Evolutionary conservation across 2,797 vertebrate genomes (phyloP).

Genomic region (Ara ararauna): DNA sequence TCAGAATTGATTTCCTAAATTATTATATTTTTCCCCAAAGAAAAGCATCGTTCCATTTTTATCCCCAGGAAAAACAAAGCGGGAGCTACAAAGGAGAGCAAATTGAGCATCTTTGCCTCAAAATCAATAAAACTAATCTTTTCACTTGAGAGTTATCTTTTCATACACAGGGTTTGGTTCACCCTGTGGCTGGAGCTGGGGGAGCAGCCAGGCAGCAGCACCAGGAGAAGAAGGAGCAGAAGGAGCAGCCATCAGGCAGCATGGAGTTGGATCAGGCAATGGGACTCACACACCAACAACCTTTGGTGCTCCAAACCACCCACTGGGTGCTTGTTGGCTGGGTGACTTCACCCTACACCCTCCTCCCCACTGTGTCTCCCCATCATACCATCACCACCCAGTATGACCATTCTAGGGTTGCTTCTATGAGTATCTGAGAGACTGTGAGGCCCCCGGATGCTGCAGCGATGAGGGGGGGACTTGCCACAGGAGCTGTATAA

Average conservation of each 20-base stretch:
- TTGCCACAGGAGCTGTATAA: not conserved
- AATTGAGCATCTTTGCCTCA: not conserved
- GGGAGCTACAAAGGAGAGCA: not conserved
- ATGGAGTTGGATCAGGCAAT: not conserved
- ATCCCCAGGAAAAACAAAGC: not conserved
- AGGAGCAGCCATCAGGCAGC: not conserved
- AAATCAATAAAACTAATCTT: not conserved
- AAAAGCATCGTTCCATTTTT: not conserved
- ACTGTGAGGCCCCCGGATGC: not conserved
- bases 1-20: not conserved
- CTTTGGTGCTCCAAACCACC: not conserved
- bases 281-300: not conserved
- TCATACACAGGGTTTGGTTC: not conserved
- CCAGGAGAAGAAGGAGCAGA: not conserved
- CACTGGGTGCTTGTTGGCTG: fast-evolving
- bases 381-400: not conserved
- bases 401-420: not conserved
- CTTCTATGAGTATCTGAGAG: not conserved
- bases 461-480: not conserved
- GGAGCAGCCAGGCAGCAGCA: not conserved
- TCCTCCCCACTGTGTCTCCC: not conserved
- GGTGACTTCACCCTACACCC: not conserved
- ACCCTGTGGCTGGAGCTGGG: fast-evolving
- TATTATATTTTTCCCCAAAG: fast-evolving
- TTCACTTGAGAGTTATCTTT: not conserved